Evolutionary conservation across 2,113 vertebrate genomes (phyloP).

Genomic region (Dermatemys mawii): DNA sequence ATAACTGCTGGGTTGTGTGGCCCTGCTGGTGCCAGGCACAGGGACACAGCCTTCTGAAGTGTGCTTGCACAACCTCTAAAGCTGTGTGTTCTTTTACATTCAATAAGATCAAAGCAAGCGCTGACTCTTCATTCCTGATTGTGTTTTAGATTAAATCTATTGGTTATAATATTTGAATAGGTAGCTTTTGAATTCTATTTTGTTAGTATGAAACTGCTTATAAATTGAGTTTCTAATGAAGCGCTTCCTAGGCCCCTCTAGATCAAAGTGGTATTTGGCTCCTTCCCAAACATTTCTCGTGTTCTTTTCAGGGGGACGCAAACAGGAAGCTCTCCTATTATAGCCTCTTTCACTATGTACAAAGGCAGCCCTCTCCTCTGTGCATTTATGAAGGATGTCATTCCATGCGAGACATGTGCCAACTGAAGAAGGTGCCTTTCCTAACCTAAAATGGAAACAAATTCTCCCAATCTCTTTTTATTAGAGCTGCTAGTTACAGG

Average conservation of each 20-base stretch:
- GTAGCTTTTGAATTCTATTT: not conserved
- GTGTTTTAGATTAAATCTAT: not conserved
- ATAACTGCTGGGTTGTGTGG: not conserved
- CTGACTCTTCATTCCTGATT: rapidly evolving
- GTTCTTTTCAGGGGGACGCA: not conserved
- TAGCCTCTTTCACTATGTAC: not conserved
- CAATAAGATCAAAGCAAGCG: not conserved
- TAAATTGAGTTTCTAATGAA: rapidly evolving
- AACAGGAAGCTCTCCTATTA: not conserved
- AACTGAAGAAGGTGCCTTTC: not conserved
- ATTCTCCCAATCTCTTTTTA: not conserved
- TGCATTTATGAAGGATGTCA: not conserved
- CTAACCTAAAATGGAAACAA: not conserved
- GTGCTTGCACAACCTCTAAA: rapidly evolving
- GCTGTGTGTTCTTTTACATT: not conserved
- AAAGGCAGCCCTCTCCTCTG: not conserved
- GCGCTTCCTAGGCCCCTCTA: rapidly evolving
- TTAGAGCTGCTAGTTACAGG: not conserved
- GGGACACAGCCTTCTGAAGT: not conserved
- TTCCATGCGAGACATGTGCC: not conserved
- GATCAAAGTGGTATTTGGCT: not conserved
- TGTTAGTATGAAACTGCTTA: rapidly evolving
- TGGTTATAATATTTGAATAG: rapidly evolving
- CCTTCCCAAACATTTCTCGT: not conserved
- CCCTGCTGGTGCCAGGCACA: rapidly evolving